These are phyloP conservation scores for Enteromius mattozi DNA, from an alignment of 2,797 vertebrate species.

Conservation along the genomic window DNA sequence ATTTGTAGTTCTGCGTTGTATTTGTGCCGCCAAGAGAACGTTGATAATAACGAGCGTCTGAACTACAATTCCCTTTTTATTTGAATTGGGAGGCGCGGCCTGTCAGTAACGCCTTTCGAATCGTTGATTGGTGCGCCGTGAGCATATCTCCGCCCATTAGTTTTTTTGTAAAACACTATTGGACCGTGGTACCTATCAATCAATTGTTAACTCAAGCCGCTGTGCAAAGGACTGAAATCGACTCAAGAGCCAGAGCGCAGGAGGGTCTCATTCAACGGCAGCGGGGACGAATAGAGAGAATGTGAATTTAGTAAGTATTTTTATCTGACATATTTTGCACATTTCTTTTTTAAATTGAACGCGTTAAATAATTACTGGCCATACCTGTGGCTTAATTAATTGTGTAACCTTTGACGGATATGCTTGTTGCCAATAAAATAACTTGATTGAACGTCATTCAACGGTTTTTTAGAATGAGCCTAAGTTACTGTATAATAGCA, in stretches of 20 bases:
- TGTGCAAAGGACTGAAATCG: slow-evolving; percentile 51
- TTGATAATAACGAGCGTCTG: background rate
- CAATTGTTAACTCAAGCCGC: slow-evolving; percentile 60
- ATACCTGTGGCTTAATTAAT: background rate
- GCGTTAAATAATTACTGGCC: background rate
- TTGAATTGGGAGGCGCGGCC: background rate
- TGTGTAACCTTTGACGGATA: background rate
- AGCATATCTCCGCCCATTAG: background rate
- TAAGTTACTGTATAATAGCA: background rate
- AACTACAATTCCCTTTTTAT: slow-evolving; percentile 51
- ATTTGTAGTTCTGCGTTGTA: slow-evolving; percentile 61
- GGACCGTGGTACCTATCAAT: slow-evolving; percentile 60
- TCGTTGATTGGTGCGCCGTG: slow-evolving; percentile 50
- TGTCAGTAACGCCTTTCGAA: slow-evolving; percentile 25
- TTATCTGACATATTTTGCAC: slow-evolving; percentile 59
- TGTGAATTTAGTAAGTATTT: slow-evolving; percentile 78
- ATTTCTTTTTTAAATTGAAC: slow-evolving; percentile 6
- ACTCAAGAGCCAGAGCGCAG: slow-evolving; percentile 61
- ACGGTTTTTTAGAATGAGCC: background rate
- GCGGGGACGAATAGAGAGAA: slow-evolving; percentile 67
- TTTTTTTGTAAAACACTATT: slow-evolving; percentile 52
- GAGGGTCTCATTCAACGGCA: slow-evolving; percentile 58
- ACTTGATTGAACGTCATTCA: slow-evolving; percentile 18
- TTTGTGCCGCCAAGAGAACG: no score
- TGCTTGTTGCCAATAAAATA: background rate